phyloP scores from a whole-genome alignment of 2,888 invertebrate species.

The Cylloceria caligata region DNA sequence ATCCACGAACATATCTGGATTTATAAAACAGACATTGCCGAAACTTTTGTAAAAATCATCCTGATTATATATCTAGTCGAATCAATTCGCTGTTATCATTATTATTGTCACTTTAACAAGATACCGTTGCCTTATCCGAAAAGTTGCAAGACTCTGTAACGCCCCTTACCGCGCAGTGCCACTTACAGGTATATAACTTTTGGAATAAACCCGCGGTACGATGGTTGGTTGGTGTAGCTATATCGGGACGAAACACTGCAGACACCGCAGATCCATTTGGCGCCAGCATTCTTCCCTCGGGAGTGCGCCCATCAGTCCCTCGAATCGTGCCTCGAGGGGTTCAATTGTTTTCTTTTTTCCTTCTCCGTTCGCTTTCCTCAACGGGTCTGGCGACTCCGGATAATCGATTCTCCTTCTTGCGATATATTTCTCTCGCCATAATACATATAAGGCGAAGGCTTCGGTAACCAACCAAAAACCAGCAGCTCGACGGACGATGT shows the following conservation, averaged over 20 bases:
- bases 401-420: constrained; percentile 61
- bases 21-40: too few relatives aligned
- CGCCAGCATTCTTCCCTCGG: constrained; percentile 64
- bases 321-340: constrained; percentile 56
- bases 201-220: not conserved
- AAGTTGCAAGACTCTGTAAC: not conserved
- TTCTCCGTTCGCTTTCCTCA: constrained; percentile 20
- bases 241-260: constrained; percentile 8
- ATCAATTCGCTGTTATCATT: not conserved
- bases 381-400: constrained; percentile 43
- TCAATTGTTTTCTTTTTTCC: constrained; percentile 54
- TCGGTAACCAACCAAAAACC: too few relatives aligned
- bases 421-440: constrained; percentile 30
- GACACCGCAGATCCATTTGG: constrained; percentile 57
- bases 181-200: constrained; percentile 16
- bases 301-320: constrained; percentile 48
- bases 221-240: constrained; percentile 2
- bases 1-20: too few relatives aligned
- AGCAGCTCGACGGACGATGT: too few relatives aligned
- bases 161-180: not conserved
- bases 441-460: not conserved
- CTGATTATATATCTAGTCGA: not conserved
- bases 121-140: not conserved
- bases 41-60: too few relatives aligned
- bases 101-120: not conserved